These are phyloP conservation scores for Coregonus sp. DNA, from an alignment of 2,797 vertebrate species.

Conservation along the genomic window DNA sequence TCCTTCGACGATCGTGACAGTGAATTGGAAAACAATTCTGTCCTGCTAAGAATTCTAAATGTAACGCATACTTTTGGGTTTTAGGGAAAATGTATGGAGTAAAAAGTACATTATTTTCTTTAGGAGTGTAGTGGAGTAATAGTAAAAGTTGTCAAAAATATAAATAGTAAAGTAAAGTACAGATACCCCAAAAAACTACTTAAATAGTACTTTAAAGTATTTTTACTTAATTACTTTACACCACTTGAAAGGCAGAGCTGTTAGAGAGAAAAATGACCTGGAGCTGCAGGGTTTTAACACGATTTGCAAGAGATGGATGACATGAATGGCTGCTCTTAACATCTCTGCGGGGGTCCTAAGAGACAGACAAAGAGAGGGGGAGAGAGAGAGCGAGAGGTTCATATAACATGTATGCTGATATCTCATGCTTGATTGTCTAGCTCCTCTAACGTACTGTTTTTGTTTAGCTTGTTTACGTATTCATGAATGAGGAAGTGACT, in stretches of 20 bases:
- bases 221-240: too few relatives aligned
- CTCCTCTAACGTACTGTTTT: background rate
- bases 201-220: too few relatives aligned
- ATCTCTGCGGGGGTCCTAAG: constrained; percentile 44
- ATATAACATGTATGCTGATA: background rate
- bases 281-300: constrained; percentile 62
- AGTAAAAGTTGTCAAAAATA: too few relatives aligned
- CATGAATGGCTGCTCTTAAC: constrained; percentile 54
- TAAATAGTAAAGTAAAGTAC: too few relatives aligned
- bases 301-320: constrained; percentile 50
- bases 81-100: too few relatives aligned
- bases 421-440: background rate
- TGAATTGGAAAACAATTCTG: too few relatives aligned
- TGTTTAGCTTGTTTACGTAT: background rate
- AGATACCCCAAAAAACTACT: too few relatives aligned
- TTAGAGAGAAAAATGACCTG: constrained; percentile 45
- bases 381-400: constrained; percentile 21
- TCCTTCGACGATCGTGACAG: too few relatives aligned
- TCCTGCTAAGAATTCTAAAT: too few relatives aligned
- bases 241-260: constrained; percentile 4
- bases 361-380: constrained; percentile 51
- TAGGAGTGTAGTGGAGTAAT: too few relatives aligned
- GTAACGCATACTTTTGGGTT: too few relatives aligned
- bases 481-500: background rate
- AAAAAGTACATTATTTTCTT: too few relatives aligned